Conservation (phyloP, 2,888 invertebrate species). For the Teinopalpus imperialis region DNA sequence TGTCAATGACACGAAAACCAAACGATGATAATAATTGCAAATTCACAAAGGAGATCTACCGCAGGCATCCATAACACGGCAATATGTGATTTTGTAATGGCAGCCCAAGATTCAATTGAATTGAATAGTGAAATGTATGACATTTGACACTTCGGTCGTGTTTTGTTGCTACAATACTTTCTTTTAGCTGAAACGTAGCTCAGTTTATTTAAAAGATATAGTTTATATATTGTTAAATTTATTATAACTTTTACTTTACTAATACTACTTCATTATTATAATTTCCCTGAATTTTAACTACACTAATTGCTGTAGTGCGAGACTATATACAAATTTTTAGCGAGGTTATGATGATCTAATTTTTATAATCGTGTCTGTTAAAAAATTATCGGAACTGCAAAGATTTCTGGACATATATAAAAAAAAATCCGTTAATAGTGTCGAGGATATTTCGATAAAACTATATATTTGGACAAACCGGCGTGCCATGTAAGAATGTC, state of each 20-base stretch:
- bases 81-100: too few relatives aligned
- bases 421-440: not conserved
- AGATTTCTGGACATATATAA: not conserved
- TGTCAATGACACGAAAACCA: too few relatives aligned
- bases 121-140: slow-evolving; percentile 20
- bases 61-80: too few relatives aligned
- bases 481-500: slow-evolving; percentile 70
- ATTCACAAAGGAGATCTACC: too few relatives aligned
- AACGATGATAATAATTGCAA: too few relatives aligned
- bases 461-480: slow-evolving; percentile 22
- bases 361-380: slow-evolving; percentile 3
- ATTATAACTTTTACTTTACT: not conserved
- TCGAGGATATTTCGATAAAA: not conserved
- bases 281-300: not conserved
- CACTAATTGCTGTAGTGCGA: not conserved
- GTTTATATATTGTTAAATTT: slow-evolving; percentile 3
- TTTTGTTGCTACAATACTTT: slow-evolving; percentile 21
- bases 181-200: not conserved
- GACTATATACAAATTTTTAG: slow-evolving; percentile 1
- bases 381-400: slow-evolving; percentile 7
- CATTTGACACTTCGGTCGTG: slow-evolving; percentile 26
- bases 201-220: slow-evolving; percentile 4
- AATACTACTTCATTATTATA: not conserved
- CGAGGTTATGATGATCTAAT: slow-evolving; percentile 16
- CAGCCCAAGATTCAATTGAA: slow-evolving; percentile 7